Conservation (phyloP, 2,113 vertebrate species). For the Chaenogobius annularis region DNA sequence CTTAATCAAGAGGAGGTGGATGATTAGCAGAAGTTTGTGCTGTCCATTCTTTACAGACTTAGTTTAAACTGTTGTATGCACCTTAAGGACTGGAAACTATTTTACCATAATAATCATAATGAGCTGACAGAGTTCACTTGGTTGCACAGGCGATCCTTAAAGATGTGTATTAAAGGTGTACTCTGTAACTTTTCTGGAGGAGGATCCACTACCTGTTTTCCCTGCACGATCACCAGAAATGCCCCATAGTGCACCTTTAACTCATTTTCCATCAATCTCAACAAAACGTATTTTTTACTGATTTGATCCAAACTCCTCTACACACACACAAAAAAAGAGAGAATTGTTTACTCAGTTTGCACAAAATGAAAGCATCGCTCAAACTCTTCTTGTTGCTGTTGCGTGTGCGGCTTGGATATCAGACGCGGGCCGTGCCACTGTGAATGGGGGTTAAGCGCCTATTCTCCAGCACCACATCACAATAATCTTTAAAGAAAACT, state of each 20-base stretch:
- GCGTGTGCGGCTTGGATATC: not conserved
- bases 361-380: slow-evolving; percentile 58
- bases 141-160: no score
- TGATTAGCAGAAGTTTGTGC: slow-evolving; percentile 5
- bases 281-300: no score
- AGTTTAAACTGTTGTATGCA: slow-evolving; percentile 19
- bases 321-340: not conserved
- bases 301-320: not conserved
- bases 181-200: no score
- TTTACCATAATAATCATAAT: not conserved
- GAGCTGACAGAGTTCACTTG: no score
- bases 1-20: not conserved
- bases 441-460: slow-evolving; percentile 43
- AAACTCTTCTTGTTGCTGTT: slow-evolving; percentile 25
- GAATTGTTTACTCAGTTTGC: slow-evolving; percentile 36
- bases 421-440: slow-evolving; percentile 17
- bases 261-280: no score
- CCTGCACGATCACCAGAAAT: no score
- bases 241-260: no score
- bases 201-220: no score
- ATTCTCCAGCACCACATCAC: slow-evolving; percentile 41
- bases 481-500: slow-evolving; percentile 22
- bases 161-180: no score
- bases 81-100: not conserved
- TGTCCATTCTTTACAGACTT: slow-evolving; percentile 13